Percentiles rank a stretch among this genome's conserved stretches.
phyloP scores from a whole-genome alignment of 2,113 vertebrate species.

The Pygoscelis adeliae region DNA sequence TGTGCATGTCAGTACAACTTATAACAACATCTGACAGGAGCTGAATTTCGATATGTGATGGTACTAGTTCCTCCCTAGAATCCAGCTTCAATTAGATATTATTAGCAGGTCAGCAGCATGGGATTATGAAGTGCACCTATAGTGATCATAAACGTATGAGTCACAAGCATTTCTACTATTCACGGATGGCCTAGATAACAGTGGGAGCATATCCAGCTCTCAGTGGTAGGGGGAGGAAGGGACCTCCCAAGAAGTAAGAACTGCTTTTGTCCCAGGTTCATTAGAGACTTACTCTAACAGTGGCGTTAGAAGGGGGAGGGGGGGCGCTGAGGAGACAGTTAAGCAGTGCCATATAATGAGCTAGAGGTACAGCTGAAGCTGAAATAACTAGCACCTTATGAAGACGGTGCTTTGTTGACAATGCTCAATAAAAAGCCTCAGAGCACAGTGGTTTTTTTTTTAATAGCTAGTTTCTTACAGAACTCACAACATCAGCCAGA shows the following conservation, averaged over 20 bases:
- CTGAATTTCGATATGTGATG: background rate
- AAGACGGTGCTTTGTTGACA: background rate
- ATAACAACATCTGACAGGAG: background rate
- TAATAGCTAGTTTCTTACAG: background rate
- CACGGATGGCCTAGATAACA: background rate
- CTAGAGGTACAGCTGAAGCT: background rate
- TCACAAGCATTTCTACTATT: background rate
- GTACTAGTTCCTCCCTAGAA: background rate
- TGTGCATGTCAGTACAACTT: background rate
- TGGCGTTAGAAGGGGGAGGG: background rate
- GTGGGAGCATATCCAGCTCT: background rate
- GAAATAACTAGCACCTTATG: background rate
- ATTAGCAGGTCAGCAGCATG: background rate
- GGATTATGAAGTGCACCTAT: background rate
- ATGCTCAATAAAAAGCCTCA: background rate
- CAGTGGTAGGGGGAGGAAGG: background rate
- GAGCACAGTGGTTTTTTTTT: background rate
- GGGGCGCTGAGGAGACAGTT: background rate
- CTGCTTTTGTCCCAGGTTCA: background rate
- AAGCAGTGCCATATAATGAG: background rate
- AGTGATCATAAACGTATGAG: background rate
- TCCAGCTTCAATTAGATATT: background rate
- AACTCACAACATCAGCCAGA: background rate
- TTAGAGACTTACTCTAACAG: background rate
- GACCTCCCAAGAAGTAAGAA: background rate